Evolutionary conservation across 92 coral and sea anemone genomes (phyloP).

Genomic region (Diadumene lineata): DNA sequence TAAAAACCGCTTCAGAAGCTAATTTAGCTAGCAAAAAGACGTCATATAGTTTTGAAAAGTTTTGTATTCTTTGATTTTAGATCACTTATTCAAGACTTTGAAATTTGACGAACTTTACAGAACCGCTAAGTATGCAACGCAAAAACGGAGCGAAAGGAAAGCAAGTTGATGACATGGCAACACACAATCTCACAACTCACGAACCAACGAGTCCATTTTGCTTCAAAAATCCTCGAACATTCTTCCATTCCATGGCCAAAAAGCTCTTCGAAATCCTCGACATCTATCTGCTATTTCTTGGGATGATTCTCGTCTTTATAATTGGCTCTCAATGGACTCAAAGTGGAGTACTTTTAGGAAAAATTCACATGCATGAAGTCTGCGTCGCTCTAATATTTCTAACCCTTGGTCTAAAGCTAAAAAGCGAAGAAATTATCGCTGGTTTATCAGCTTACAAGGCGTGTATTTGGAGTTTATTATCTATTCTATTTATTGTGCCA

Average conservation of each 20-base stretch:
- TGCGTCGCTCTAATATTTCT: constrained; percentile 49
- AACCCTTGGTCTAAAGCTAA: constrained; percentile 78
- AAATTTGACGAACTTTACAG: not conserved
- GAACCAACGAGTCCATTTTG: not conserved
- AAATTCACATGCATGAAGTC: constrained; percentile 34
- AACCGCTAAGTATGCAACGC: constrained; percentile 10
- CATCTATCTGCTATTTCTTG: constrained; percentile 59
- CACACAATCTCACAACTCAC: not conserved
- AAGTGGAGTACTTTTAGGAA: constrained; percentile 51
- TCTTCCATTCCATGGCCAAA: not conserved
- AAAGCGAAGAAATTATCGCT: constrained; percentile 47
- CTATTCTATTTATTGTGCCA: constrained; percentile 71
- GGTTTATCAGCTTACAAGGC: constrained; percentile 77
- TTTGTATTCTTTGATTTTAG: not conserved
- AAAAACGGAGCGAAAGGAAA: constrained; percentile 5
- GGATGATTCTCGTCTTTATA: constrained; percentile 48
- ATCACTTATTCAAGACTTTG: not conserved
- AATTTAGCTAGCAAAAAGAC: not conserved
- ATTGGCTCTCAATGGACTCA: constrained; percentile 59
- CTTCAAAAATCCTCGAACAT: constrained; percentile 11
- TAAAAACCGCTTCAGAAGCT: not conserved
- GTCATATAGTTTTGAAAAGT: not conserved
- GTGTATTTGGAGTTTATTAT: constrained; percentile 67
- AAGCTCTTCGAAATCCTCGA: constrained; percentile 31
- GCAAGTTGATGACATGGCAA: constrained; percentile 12